phyloP scores from a whole-genome alignment of 1,140 invertebrate genomes.

The Heliconius congener region DNA sequence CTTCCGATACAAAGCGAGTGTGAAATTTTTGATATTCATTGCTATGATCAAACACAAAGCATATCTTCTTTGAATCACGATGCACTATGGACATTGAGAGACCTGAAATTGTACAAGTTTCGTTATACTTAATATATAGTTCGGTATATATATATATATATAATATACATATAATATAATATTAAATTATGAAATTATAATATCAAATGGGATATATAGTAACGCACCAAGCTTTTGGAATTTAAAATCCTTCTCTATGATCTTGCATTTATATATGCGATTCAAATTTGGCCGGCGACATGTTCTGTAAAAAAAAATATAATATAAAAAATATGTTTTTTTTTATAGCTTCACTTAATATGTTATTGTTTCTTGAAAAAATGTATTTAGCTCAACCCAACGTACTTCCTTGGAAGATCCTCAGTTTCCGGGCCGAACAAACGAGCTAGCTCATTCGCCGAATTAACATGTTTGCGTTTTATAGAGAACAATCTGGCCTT shows the following conservation, averaged over 20 bases:
- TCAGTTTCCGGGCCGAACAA: slow-evolving; percentile 91
- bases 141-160: no score
- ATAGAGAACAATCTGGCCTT: slow-evolving; percentile 76
- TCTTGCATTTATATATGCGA: slow-evolving; percentile 32
- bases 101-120: slow-evolving; percentile 81
- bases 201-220: neutral
- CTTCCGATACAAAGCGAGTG: neutral
- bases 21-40: slow-evolving; percentile 84
- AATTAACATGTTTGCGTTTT: slow-evolving; percentile 89
- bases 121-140: neutral
- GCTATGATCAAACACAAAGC: slow-evolving; percentile 92
- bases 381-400: neutral
- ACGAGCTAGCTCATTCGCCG: slow-evolving; percentile 91
- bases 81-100: slow-evolving; percentile 86
- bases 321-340: neutral
- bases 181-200: neutral
- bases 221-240: slow-evolving; percentile 38
- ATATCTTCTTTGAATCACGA: slow-evolving; percentile 74
- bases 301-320: slow-evolving; percentile 3
- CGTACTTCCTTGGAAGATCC: slow-evolving; percentile 36
- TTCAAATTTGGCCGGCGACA: slow-evolving; percentile 36
- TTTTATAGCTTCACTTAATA: no score
- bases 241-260: slow-evolving; percentile 32
- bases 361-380: neutral
- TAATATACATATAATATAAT: no score